These are phyloP conservation scores for Sarcophaga peregrina DNA, from an alignment of 1,140 invertebrate genomes.

Conservation along the genomic window DNA sequence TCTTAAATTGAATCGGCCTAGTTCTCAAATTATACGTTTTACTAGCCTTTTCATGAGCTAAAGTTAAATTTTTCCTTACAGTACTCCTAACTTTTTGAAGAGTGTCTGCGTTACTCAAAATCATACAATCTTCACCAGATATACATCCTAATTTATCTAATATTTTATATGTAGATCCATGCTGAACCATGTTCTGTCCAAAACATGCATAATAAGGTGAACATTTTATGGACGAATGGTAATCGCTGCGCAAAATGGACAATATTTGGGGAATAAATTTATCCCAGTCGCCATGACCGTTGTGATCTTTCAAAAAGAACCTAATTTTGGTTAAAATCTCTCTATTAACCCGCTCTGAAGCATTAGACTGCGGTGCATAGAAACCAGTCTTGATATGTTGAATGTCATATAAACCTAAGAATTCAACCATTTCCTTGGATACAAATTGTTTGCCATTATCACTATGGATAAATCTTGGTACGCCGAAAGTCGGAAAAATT, in stretches of 20 bases:
- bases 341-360: neutral
- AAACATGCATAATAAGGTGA: slow-evolving; percentile 11
- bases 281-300: neutral
- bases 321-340: slow-evolving; percentile 8
- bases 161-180: no score
- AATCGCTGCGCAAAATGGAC: neutral
- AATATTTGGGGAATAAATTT: slow-evolving; percentile 18
- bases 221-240: neutral
- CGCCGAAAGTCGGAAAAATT: neutral
- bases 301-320: slow-evolving; percentile 8
- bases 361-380: neutral
- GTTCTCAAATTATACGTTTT: no score
- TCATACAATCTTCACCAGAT: no score
- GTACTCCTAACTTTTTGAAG: no score
- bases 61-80: no score
- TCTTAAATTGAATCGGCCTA: no score
- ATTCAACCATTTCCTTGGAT: neutral
- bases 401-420: neutral
- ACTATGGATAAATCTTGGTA: neutral
- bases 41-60: no score
- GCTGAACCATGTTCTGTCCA: neutral
- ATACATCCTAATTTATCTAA: no score
- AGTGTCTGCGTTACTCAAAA: no score
- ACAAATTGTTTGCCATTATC: slow-evolving; percentile 11
- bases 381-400: neutral